Evolutionary conservation across 2,888 invertebrate species (phyloP), one percentile per base, ranked within the genome.

Genomic region (Tupiocoris notatus): DNA sequence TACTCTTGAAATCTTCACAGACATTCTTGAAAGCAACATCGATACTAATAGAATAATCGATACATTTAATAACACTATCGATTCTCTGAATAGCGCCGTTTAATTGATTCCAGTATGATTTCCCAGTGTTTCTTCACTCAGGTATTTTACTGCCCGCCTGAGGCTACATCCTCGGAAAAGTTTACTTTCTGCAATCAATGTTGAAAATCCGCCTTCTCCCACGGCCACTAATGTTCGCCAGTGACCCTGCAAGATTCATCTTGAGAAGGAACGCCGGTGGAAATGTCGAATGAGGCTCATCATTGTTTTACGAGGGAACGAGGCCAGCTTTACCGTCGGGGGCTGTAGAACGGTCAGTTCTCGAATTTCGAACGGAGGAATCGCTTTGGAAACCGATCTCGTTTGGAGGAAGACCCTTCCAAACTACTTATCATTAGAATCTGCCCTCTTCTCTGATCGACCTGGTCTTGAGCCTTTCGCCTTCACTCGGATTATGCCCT

Each of bases 241-340:
- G 39, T 66, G 39, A 25, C 22, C 20, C 65, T 16, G 39, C 57
- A 57, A 56, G 67, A 67, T 16, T 25, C 24, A 57, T 21, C 67
- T 57, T 67, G 57, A 54, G 21, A 57, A n/a, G n/a, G n/a, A n/a
- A n/a, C n/a, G n/a, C n/a, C n/a, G 57, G 57, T n/a, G 73, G 71
- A 39, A 71, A n/a, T n/a, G n/a, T n/a, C n/a, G n/a, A n/a, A n/a
- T n/a, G n/a, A 39, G 61, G 70, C 73, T 73, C 73, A 73, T 73
- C 62, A 73, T 73, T 73, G 73, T 73, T 73, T 73, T 73, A 73
- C 73, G 63, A 73, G 73, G 73, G 73, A 73, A 63, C 61, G 22
- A 23, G 7, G 39, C 62, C 67, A 7, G 67, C 22, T 18, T 54
- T 56, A 54, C 39, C 65, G 54, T 39, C 65, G 25, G 65, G 65